Conservation (phyloP, 37 sponge, comb jelly and placozoan species). For the Oopsacas minuta region DNA sequence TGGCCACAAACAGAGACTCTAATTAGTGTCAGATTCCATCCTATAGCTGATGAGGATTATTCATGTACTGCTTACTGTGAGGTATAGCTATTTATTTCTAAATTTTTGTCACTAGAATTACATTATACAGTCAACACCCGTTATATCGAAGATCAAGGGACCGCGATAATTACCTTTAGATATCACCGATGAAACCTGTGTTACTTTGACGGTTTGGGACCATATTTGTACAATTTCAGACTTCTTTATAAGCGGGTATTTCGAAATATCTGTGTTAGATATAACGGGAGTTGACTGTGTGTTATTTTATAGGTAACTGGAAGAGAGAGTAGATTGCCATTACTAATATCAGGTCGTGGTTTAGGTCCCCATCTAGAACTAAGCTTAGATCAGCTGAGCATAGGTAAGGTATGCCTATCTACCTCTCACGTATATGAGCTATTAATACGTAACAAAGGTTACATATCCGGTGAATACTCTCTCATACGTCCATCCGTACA, state of each 20-base stretch:
- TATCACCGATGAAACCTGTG: no score
- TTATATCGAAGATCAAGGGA: no score
- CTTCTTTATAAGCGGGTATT: no score
- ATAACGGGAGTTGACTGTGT: no score
- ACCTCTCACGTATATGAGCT: conserved; percentile 92
- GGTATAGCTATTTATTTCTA: no score
- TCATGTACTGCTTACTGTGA: conserved; percentile 60
- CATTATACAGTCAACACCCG: conserved; percentile 35
- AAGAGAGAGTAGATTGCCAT: conserved; percentile 80
- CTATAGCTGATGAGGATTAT: conserved; percentile 45
- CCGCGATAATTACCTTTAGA: no score
- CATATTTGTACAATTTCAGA: no score
- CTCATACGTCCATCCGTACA: conserved; percentile 22
- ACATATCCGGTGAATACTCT: conserved; percentile 60
- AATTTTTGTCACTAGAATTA: no score
- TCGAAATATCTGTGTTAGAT: no score
- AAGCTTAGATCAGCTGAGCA: conserved; percentile 81
- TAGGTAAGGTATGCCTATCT: conserved; percentile 85
- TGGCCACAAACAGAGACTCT: conserved; percentile 92
- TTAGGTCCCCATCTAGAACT: conserved; percentile 70
- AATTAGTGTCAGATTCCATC: conserved; percentile 69
- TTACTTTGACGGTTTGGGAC: no score
- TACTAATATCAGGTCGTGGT: conserved; percentile 75
- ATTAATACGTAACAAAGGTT: conserved; percentile 76
- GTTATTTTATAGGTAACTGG: conserved; percentile 47